These are phyloP conservation scores for Pempheris klunzingeri DNA, from an alignment of 2,797 vertebrate species.

Conservation along the genomic window DNA sequence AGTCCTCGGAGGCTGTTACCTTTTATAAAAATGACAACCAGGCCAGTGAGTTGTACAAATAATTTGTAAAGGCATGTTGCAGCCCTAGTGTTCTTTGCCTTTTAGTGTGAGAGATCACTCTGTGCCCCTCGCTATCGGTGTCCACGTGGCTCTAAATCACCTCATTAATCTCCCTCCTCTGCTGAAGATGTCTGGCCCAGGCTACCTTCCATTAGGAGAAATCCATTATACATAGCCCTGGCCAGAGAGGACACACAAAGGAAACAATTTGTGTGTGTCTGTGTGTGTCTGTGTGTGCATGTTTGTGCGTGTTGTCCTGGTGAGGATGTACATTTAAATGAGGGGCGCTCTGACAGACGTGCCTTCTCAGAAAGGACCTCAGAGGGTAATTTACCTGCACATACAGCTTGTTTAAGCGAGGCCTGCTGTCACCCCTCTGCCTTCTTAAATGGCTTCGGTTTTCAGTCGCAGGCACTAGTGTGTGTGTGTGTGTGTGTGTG, in stretches of 20 bases:
- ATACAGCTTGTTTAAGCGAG: conserved; percentile 56
- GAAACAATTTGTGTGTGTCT: conserved; percentile 47
- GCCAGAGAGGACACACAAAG: conserved; percentile 45
- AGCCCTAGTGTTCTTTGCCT: conserved; percentile 24
- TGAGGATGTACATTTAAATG: conserved; percentile 65
- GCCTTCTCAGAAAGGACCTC: conserved; percentile 56
- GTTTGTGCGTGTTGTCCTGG: conserved; percentile 25
- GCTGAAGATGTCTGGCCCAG: conserved; percentile 64
- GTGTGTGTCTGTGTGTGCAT: neutral
- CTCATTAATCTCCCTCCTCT: conserved; percentile 73
- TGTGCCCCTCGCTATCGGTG: conserved; percentile 14
- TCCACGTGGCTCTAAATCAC: conserved; percentile 59
- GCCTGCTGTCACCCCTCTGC: conserved; percentile 26
- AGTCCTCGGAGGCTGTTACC: conserved; percentile 3
- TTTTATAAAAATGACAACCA: conserved; percentile 12
- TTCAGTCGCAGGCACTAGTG: conserved; percentile 27
- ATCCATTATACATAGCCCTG: conserved; percentile 69
- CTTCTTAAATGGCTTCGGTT: conserved; percentile 36
- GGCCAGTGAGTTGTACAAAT: conserved; percentile 4
- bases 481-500: conserved; percentile 6
- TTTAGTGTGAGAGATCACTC: conserved; percentile 40
- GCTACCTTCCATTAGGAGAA: conserved; percentile 67
- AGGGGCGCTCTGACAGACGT: conserved; percentile 50
- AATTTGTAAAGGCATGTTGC: conserved; percentile 36
- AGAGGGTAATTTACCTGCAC: conserved; percentile 54